Evolutionary conservation across 1,140 invertebrate species (phyloP).

Genomic region (Drosophila murphyi): DNA sequence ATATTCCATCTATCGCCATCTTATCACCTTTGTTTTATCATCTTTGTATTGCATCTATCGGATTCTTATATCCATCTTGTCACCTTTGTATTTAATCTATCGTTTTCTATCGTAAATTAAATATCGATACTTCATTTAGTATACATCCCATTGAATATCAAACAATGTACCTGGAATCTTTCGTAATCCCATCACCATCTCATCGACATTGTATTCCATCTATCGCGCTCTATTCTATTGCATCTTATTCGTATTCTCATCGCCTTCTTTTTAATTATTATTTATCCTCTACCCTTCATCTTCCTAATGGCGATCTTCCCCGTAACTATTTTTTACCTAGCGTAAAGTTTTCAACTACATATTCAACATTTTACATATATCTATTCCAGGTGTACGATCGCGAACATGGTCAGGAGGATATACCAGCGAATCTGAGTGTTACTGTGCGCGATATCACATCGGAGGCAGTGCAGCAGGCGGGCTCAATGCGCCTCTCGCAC

Average conservation of each 20-base stretch:
- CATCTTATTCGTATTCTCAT: no score
- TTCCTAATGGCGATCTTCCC: no score
- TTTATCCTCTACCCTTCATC: no score
- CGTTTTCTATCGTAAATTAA: not conserved
- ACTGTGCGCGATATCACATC: slow-evolving; percentile 87
- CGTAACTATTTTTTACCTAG: no score
- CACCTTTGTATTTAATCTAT: not conserved
- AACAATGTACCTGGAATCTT: not conserved
- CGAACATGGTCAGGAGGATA: slow-evolving; percentile 86
- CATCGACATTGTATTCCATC: not conserved
- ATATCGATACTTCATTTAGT: not conserved
- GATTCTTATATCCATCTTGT: not conserved
- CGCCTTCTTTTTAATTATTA: no score
- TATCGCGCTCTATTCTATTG: no score
- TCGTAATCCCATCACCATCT: not conserved
- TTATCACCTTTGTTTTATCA: not conserved
- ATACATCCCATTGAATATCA: no score
- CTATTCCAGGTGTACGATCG: slow-evolving; percentile 86
- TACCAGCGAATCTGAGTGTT: slow-evolving; percentile 87
- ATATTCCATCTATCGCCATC: no score
- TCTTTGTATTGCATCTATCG: not conserved
- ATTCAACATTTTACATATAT: not conserved
- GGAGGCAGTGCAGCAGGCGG: slow-evolving; percentile 89
- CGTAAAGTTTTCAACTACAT: no score
- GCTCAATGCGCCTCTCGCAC: slow-evolving; percentile 88